phyloP scores from a whole-genome alignment of 2,888 invertebrate genomes.

The Celastrina argiolus region DNA sequence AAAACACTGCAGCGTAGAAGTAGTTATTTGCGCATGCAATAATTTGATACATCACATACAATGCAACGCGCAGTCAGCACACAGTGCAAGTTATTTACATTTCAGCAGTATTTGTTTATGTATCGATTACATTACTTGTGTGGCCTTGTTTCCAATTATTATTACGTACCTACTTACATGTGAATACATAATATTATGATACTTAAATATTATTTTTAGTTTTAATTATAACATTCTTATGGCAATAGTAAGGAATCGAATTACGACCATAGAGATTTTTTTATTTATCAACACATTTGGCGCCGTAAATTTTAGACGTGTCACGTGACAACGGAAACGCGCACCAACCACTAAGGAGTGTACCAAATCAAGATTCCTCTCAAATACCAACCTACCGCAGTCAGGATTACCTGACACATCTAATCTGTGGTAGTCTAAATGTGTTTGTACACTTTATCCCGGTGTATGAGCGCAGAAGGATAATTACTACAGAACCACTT shows the following conservation, averaged over 20 bases:
- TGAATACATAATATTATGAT: background rate
- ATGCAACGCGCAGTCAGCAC: background rate
- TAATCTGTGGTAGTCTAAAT: constrained; percentile 32
- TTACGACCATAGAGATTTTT: too few species aligned
- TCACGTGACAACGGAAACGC: constrained; percentile 40
- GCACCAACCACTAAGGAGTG: constrained; percentile 48
- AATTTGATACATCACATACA: background rate
- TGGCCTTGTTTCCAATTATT: constrained; percentile 5
- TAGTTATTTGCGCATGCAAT: background rate
- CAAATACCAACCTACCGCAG: constrained; percentile 69
- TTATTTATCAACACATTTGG: background rate
- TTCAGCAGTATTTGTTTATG: background rate
- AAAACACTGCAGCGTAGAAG: background rate
- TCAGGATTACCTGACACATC: constrained; percentile 54
- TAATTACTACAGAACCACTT: background rate
- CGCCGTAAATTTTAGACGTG: background rate
- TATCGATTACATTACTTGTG: constrained; percentile 8
- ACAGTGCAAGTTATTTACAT: background rate
- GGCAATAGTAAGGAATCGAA: too few species aligned
- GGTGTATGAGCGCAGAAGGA: background rate
- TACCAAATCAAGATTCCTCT: constrained; percentile 51
- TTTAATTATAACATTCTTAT: too few species aligned
- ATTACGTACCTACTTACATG: background rate
- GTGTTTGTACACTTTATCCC: constrained; percentile 27
- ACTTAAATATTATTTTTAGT: background rate